These are phyloP conservation scores for Myiotriccus ornatus DNA, from an alignment of 2,797 vertebrate species.

Conservation along the genomic window DNA sequence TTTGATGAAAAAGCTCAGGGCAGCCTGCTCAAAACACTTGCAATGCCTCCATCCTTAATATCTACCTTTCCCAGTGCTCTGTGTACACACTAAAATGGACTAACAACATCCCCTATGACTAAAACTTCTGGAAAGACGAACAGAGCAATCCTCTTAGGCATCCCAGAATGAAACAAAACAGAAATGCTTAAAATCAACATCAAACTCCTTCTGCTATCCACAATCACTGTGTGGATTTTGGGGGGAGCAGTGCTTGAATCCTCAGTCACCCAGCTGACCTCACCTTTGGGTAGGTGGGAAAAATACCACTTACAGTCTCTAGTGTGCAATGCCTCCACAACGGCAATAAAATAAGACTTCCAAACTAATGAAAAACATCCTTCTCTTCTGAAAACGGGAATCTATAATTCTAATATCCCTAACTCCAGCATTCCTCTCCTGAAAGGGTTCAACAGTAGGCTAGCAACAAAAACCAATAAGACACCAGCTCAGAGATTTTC, in stretches of 20 bases:
- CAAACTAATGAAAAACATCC: not conserved
- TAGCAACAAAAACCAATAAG: not conserved
- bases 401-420: not conserved
- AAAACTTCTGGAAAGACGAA: not conserved
- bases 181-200: not conserved
- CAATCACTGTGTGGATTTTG: not conserved
- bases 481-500: not conserved
- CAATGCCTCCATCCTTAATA: not conserved
- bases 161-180: not conserved
- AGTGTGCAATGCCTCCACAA: not conserved
- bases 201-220: not conserved
- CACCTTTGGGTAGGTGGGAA: not conserved
- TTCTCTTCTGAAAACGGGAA: not conserved
- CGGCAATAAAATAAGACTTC: not conserved
- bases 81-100: not conserved
- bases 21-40: not conserved
- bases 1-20: not conserved
- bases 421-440: not conserved
- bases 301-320: not conserved
- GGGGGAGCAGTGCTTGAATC: not conserved
- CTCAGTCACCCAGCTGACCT: not conserved
- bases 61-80: not conserved
- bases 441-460: not conserved
- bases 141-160: not conserved
- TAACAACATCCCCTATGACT: not conserved